Conservation (phyloP, 2,113 vertebrate species). For the Smithornis capensis region DNA sequence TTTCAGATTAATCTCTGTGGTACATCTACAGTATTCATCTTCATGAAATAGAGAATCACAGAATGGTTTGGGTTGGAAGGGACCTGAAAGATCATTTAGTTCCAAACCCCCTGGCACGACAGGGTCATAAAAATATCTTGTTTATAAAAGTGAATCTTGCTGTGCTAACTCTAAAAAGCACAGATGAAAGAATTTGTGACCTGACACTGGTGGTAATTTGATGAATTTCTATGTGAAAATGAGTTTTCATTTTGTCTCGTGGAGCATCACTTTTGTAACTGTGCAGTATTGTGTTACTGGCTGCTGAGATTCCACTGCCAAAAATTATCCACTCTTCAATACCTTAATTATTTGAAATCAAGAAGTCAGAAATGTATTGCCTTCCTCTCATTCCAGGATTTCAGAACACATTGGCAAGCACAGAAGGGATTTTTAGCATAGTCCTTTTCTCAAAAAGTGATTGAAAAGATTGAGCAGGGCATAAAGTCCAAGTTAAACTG, state of each 20-base stretch:
- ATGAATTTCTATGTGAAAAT: not conserved
- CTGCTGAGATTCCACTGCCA: not conserved
- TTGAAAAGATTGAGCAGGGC: not conserved
- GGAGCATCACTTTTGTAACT: not conserved
- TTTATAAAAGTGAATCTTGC: not conserved
- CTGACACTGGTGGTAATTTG: not conserved
- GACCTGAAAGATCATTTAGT: not conserved
- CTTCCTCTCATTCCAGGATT: not conserved
- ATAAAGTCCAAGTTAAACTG: not conserved
- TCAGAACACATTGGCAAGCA: not conserved
- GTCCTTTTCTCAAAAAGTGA: not conserved
- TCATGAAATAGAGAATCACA: not conserved
- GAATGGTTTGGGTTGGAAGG: not conserved
- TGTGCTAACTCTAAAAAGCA: not conserved
- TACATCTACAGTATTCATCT: not conserved
- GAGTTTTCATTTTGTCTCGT: not conserved
- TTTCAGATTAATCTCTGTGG: not conserved
- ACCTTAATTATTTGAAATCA: not conserved
- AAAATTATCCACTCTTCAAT: not conserved
- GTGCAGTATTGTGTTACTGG: not conserved
- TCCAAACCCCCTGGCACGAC: not conserved
- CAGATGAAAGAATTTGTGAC: not conserved
- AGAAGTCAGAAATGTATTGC: not conserved
- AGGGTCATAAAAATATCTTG: not conserved
- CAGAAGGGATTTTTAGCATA: not conserved